Evolutionary conservation across 2,888 invertebrate species (phyloP), one percentile per base, ranked within the genome.

Genomic region (Belgica antarctica): DNA sequence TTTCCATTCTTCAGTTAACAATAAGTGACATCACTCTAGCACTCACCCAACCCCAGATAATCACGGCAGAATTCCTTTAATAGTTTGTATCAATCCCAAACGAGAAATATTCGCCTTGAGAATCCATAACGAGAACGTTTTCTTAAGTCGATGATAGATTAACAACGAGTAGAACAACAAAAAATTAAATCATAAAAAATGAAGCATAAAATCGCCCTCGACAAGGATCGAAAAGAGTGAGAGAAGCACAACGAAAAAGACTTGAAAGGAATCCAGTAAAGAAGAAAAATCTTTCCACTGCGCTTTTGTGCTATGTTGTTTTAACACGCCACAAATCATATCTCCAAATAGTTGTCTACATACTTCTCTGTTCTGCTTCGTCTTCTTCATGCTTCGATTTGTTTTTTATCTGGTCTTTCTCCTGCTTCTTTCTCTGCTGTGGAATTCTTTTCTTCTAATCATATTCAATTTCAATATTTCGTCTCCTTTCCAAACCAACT

Each of bases 291-390:
- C 12, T 59, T 59, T 63, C 63, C 41, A 31, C 31, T 62, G 62
- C 19, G 28, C 31, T 62, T 62, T 52, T 28, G 15, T 62, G 62
- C 31, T 12, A 36, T 63, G 41, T 19, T 63, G 41, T 63, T 41
- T 41, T 63, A 31, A 63, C 63, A 63, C 63, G 36, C 63, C 41
- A 63, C 63, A 63, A 63, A 63, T 63, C 63, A 63, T 63, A 63
- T 63, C 36, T 63, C 63, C 63, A 63, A 63, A 63, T 63, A 63
- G 63, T 63, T 63, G 63, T 63, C 63, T 63, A 61, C 61, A 61
- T 61, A n/a, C n/a, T 28, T 61, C 28, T 61, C 12, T 7, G 15
- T 61, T 12, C n/a, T 22, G 7, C 57, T 57, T 57, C 24, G 1
- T 57, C 12, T 61, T 61, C 28, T 61, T 61, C 28, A 12, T 22